phyloP scores from a whole-genome alignment of 2,113 vertebrate genomes.

The Syngnathus floridae region DNA sequence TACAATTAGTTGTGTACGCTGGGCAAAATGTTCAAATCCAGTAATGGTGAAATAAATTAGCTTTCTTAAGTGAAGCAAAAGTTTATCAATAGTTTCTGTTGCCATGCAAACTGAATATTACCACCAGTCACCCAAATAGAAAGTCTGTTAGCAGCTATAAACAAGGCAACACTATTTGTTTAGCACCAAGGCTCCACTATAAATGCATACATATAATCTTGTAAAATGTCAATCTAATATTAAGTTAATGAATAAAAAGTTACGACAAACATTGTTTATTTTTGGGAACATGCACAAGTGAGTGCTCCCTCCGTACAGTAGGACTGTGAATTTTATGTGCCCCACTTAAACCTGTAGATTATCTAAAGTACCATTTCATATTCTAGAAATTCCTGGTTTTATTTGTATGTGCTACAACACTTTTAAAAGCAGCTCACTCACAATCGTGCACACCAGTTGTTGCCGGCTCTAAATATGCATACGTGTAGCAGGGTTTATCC shows the following conservation, averaged over 20 bases:
- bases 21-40: not conserved
- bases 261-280: constrained; percentile 1
- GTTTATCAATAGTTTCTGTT: not conserved
- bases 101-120: not conserved
- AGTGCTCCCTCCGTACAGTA: not conserved
- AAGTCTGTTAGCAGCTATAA: not conserved
- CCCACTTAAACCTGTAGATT: constrained; percentile 44
- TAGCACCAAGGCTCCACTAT: not conserved
- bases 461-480: constrained; percentile 41
- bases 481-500: constrained; percentile 9
- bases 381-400: constrained; percentile 49
- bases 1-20: not conserved
- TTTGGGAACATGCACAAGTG: constrained; percentile 13
- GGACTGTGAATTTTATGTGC: not conserved
- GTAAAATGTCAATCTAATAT: constrained; percentile 3
- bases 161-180: not conserved
- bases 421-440: constrained; percentile 55
- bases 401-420: constrained; percentile 40
- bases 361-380: constrained; percentile 57
- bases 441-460: constrained; percentile 53
- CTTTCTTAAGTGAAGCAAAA: not conserved
- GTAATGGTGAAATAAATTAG: not conserved
- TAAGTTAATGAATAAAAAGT: not conserved
- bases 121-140: not conserved
- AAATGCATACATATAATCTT: not conserved